phyloP scores from a whole-genome alignment of 92 coral and sea anemone species.

The Actinernus sp. region DNA sequence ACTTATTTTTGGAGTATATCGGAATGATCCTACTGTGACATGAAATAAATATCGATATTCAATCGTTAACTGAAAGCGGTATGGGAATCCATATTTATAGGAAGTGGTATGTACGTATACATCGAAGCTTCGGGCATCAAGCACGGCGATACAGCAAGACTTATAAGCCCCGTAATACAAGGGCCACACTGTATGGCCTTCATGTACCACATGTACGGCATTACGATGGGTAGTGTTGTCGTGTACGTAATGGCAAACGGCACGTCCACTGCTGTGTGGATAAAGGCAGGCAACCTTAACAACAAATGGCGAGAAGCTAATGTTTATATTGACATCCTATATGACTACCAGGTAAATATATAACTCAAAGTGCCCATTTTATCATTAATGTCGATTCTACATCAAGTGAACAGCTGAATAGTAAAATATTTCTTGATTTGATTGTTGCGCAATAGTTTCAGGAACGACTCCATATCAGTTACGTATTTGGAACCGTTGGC shows the following conservation, averaged over 20 bases:
- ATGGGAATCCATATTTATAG: constrained; percentile 1
- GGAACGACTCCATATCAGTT: no score
- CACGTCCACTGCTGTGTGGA: constrained; percentile 14
- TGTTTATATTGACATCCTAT: not conserved
- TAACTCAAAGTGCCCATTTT: no score
- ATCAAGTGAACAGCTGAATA: no score
- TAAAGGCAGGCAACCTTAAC: constrained; percentile 5
- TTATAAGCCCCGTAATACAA: constrained; percentile 12
- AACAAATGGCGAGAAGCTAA: constrained; percentile 12
- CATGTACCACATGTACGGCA: constrained; percentile 42
- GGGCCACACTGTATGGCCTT: constrained; percentile 49
- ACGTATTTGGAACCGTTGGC: no score
- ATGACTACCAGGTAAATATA: constrained; percentile 16
- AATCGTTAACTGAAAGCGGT: no score
- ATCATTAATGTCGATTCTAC: no score
- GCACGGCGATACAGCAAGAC: constrained; percentile 31
- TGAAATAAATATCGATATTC: no score
- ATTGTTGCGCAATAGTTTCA: no score
- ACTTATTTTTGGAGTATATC: not conserved
- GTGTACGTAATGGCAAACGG: constrained; percentile 1
- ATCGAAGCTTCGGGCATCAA: constrained; percentile 15
- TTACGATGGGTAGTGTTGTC: constrained; percentile 20
- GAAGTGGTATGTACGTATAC: constrained; percentile 34
- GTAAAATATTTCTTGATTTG: no score
- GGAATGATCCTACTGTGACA: not conserved